These are phyloP conservation scores for Dryobota labecula DNA, from an alignment of 2,888 invertebrate genomes.

Conservation along the genomic window DNA sequence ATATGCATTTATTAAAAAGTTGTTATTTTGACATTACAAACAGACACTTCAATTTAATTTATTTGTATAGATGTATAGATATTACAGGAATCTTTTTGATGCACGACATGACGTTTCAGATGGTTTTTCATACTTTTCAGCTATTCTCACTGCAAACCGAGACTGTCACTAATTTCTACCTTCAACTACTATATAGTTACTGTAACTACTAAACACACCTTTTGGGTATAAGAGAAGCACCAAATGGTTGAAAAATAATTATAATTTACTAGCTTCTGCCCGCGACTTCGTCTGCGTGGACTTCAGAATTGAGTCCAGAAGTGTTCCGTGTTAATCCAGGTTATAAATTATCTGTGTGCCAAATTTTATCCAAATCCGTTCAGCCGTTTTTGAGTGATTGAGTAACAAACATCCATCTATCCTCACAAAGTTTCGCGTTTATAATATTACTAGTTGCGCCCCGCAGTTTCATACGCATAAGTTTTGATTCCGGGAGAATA, in stretches of 20 bases:
- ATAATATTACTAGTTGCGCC: too few species aligned
- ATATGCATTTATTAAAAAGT: too few species aligned
- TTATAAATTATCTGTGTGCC: background rate
- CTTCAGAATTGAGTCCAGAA: background rate
- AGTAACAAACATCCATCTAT: background rate
- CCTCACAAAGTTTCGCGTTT: background rate
- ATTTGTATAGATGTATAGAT: too few species aligned
- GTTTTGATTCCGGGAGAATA: too few species aligned
- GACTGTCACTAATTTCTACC: background rate
- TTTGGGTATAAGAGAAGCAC: too few species aligned
- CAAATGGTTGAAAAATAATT: background rate
- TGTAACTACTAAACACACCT: background rate
- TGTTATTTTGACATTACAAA: too few species aligned
- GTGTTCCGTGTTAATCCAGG: too few species aligned
- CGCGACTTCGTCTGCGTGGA: background rate
- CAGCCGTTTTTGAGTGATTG: background rate
- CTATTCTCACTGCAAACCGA: background rate
- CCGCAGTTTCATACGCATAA: too few species aligned
- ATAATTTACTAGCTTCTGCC: background rate
- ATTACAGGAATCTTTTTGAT: background rate
- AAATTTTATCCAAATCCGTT: background rate
- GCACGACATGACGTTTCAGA: background rate
- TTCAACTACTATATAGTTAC: background rate
- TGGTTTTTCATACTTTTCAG: background rate
- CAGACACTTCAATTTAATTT: too few species aligned